phyloP scores from a whole-genome alignment of 2,888 invertebrate genomes.

The Drymonia ruficornis region DNA sequence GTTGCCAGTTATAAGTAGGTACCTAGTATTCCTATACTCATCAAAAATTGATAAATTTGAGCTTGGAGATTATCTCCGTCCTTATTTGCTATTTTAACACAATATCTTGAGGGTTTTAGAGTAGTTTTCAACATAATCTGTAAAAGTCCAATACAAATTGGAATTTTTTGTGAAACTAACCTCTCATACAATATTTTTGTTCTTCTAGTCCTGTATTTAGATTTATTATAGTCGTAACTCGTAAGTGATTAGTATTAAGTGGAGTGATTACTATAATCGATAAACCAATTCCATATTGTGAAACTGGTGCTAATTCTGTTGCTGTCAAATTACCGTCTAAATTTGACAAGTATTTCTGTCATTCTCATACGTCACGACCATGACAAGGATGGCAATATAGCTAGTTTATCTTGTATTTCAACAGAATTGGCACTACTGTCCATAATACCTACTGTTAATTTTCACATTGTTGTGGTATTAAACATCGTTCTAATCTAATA shows the following conservation, averaged over 20 bases:
- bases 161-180: slow-evolving; percentile 12
- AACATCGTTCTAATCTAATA: not conserved
- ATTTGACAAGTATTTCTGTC: no score
- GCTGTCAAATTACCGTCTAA: slow-evolving; percentile 6
- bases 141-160: not conserved
- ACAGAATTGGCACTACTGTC: no score
- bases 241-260: slow-evolving; percentile 46
- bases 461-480: no score
- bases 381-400: no score
- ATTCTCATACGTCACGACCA: no score
- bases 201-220: slow-evolving; percentile 72
- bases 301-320: slow-evolving; percentile 13
- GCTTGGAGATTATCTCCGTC: slow-evolving; percentile 66
- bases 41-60: slow-evolving; percentile 41
- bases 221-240: slow-evolving; percentile 47
- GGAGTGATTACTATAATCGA: slow-evolving; percentile 30
- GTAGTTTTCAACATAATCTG: not conserved
- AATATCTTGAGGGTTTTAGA: slow-evolving; percentile 15
- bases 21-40: no score
- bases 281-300: slow-evolving; percentile 25
- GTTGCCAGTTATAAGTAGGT: no score
- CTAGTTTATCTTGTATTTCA: no score
- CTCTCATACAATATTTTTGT: slow-evolving; percentile 26
- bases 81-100: slow-evolving; percentile 57
- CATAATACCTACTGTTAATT: no score